These are phyloP conservation scores for Eristalinus sepulchralis DNA, from an alignment of 2,888 invertebrate species.

Conservation along the genomic window DNA sequence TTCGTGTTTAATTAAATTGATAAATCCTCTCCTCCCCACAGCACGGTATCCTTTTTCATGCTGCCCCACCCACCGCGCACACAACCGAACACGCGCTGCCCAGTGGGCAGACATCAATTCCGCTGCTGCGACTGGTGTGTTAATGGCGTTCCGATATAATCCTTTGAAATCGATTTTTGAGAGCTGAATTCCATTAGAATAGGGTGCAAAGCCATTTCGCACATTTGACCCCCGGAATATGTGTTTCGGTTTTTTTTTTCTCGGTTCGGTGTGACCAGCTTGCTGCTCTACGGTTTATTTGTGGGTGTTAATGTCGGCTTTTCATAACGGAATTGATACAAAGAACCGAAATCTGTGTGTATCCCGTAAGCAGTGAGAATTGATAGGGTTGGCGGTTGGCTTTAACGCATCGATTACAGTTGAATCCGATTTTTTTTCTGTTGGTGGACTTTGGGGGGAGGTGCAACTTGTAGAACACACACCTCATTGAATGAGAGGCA, in stretches of 20 bases:
- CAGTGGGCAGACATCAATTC: background rate
- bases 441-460: background rate
- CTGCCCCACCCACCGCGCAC: background rate
- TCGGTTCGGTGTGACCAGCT: slow-evolving; percentile 23
- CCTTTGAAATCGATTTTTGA: slow-evolving; percentile 50
- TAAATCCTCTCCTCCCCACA: background rate
- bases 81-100: background rate
- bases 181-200: slow-evolving; percentile 50
- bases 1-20: background rate
- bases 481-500: too few species aligned
- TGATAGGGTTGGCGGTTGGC: slow-evolving; percentile 41
- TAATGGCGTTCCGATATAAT: slow-evolving; percentile 37
- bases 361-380: background rate
- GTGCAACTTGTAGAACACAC: too few species aligned
- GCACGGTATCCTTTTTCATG: background rate
- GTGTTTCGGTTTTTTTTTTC: background rate
- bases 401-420: slow-evolving; percentile 47
- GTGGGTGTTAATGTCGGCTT: slow-evolving; percentile 53
- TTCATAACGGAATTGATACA: slow-evolving; percentile 27
- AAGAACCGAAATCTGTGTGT: background rate
- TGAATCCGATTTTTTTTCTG: slow-evolving; percentile 29
- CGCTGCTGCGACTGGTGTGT: background rate
- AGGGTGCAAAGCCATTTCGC: slow-evolving; percentile 48
- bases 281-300: slow-evolving; percentile 34
- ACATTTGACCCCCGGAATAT: slow-evolving; percentile 56